Base-by-base conservation (phyloP, 2,888 invertebrate genomes). In the Caenorhabditis zanzibari region DNA sequence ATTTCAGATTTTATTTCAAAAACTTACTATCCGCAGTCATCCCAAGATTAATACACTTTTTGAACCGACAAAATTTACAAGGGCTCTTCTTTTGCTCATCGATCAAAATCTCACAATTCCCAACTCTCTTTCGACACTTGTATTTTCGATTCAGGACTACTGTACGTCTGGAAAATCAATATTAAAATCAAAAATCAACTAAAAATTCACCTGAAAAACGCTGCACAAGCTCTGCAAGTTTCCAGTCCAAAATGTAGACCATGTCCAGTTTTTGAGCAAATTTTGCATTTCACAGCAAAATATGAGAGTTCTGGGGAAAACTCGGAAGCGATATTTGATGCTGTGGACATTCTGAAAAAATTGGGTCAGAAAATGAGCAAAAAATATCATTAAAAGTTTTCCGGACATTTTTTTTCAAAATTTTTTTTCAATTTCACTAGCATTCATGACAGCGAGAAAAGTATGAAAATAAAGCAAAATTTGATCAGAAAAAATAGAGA, bases 141-240 rank as follows among this genome's bases (percentile, higher is more conserved):
- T 77, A 77, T 7, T 73, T 76, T 44, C 73, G 38, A 28, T 73
- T 73, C 38, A 77, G 12, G 5, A 82, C 73, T 9, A 76, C 59
- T 19, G 76, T 77, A 59, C 82, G 72, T 22, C 82, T 82, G 66
- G 59, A 81, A 74, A 22, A 32, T 9, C 19, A 22, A 38, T 61
- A 38, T 61, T 38, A 9, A 10, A 24, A 10, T 52, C 10, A 6
- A 52, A 24, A 52, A 52, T 2, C 6, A 2, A 10, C 4, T 7
- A 14, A 54, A 28, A 54, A 26, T n/a, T 44, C 22, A 82, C 82
- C 82, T 41, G 32, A 77, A 82, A 77, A 82, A 82, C 5, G 82
- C 77, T 16, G 82, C 82, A 47, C 82, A 82, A 3, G 82, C 82
- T 12, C 82, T 64, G n/a, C 82, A 82, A 19, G 72, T 72, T 24